Base-by-base conservation (phyloP, 1,140 invertebrate genomes). In the Eriocheir sinensis region DNA sequence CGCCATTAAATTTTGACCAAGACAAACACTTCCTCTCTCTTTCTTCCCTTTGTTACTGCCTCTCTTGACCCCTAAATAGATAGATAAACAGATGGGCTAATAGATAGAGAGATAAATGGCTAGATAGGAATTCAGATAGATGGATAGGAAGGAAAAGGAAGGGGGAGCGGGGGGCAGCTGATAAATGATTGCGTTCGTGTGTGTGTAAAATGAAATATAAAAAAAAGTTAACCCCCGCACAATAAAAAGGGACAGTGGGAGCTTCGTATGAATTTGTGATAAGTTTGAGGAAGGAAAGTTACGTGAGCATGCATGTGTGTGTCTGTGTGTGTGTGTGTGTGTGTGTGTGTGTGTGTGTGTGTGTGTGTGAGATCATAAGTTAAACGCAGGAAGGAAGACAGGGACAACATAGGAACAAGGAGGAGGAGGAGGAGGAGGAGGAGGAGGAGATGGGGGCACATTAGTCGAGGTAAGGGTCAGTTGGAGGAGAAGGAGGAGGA, bases 331-430 rank as follows among this genome's bases (percentile, higher is more conserved):
- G 9, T 72, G 9, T 72, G 9, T 72, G 9, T 72, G 60, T 72
- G 60, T 72, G 60, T 72, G 60, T 72, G 60, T 72, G 17, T 72
- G 60, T 72, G 60, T 72, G 27, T 72, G 60, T 72, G 60, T 72
- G 60, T 72, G 60, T 72, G 60, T 72, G 60, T n/a, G 60, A n/a
- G 60, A 21, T 72, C 60, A 72, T 72, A n/a, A 72, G 60, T 72
- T 72, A 72, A 72, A 72, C 12, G 60, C 27, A n/a, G 2, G 60
- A n/a, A n/a, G n/a, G 60, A 72, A 72, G 60, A 72, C 60, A 72
- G 60, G 60, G 60, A 72, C 60, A 72, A 72, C 60, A 72, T 72
- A 72, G 60, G 60, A 72, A 72, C 60, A 72, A n/a, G 60, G 60
- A 72, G 27, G 60, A 72, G 27, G 60, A 72, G 60, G 60, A n/a